A percentile compares a stretch with the other conserved stretches of the same genome.
Evolutionary conservation across 2,888 invertebrate genomes (phyloP).

Genomic region (Rapana venosa): DNA sequence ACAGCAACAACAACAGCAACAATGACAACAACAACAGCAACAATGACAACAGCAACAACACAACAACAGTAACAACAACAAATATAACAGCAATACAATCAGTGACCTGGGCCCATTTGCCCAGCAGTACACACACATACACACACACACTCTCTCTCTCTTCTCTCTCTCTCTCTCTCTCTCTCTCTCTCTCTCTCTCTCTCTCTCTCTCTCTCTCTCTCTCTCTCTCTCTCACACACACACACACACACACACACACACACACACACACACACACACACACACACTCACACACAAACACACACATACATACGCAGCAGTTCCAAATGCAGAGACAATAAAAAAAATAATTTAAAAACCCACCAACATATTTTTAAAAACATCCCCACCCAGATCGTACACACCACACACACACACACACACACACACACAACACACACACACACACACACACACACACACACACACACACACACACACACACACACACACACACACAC

Average conservation of each 20-base stretch:
- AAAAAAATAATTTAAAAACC: no score
- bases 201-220: no score
- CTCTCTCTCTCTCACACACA: neutral
- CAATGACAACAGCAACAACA: no score
- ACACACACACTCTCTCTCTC: neutral
- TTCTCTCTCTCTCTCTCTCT: no score
- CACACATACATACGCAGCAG: neutral
- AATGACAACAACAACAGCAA: no score
- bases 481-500: constrained; percentile 15
- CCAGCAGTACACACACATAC: neutral
- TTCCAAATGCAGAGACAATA: neutral
- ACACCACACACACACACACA: constrained; percentile 12
- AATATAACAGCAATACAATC: no score
- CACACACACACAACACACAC: constrained; percentile 19
- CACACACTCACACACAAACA: neutral
- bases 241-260: constrained; percentile 3
- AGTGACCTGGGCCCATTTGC: no score
- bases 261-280: neutral
- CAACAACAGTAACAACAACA: no score
- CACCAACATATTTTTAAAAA: neutral
- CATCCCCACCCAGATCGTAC: neutral
- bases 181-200: no score
- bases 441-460: constrained; percentile 24
- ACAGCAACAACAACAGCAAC: no score
- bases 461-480: constrained; percentile 3